Percentiles rank a stretch among this genome's conserved stretches.
Evolutionary conservation across 2,888 invertebrate species (phyloP).

Genomic region (Andricus quercusramuli): DNA sequence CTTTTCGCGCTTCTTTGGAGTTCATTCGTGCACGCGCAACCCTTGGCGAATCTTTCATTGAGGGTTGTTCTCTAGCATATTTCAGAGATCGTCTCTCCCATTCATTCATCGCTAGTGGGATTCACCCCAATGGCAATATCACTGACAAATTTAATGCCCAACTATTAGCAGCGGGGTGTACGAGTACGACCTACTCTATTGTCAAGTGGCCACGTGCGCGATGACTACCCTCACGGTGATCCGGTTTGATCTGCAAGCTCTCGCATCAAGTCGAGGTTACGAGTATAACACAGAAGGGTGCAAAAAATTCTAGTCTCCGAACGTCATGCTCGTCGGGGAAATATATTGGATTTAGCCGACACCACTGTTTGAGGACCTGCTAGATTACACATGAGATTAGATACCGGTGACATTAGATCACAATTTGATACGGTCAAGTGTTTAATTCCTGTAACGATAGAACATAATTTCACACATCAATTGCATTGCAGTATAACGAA

Average conservation of each 20-base stretch:
- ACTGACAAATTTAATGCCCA: conserved; percentile 77
- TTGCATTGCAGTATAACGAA: background rate
- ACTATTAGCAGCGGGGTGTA: conserved; percentile 75
- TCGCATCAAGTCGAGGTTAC: conserved; percentile 39
- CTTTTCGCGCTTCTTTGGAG: conserved; percentile 42
- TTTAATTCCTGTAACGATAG: conserved; percentile 45
- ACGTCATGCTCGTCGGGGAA: conserved; percentile 72
- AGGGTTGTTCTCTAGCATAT: conserved; percentile 62
- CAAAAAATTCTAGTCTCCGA: conserved; percentile 57
- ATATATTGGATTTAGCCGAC: conserved; percentile 75
- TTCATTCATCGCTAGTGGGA: conserved; percentile 61
- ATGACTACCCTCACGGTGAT: conserved; percentile 55
- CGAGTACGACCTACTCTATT: conserved; percentile 62
- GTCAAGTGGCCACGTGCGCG: conserved; percentile 74
- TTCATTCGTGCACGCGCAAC: conserved; percentile 44
- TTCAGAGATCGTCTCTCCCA: conserved; percentile 62
- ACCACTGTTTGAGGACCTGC: conserved; percentile 70
- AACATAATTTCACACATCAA: background rate
- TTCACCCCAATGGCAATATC: conserved; percentile 70
- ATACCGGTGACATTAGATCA: conserved; percentile 63
- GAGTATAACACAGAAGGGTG: conserved; percentile 38
- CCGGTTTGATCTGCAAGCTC: conserved; percentile 44
- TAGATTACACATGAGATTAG: conserved; percentile 75
- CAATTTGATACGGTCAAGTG: conserved; percentile 72
- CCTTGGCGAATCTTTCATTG: conserved; percentile 51